A percentile compares a stretch with the other conserved stretches of the same genome.
Conservation (phyloP, 2,797 vertebrate genomes). For the Lerista edwardsae region DNA sequence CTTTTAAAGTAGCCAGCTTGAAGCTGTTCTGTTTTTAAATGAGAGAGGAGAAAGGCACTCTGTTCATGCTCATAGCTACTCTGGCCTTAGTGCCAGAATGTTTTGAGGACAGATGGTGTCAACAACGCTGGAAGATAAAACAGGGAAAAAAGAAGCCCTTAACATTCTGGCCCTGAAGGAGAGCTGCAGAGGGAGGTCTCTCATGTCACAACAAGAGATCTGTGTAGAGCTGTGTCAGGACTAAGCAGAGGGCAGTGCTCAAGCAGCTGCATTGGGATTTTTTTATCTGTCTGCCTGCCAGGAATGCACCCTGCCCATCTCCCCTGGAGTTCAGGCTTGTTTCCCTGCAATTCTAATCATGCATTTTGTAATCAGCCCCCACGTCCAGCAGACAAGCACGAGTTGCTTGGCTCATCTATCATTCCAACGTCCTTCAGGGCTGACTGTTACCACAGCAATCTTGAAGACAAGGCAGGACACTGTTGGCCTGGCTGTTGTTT, state of each 20-base stretch:
- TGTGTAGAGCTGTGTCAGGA: rapidly evolving
- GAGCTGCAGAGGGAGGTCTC: background rate
- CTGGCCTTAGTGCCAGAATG: too few species aligned
- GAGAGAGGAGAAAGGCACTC: background rate
- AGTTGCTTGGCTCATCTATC: background rate
- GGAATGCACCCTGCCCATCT: rapidly evolving
- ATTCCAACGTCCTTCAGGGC: rapidly evolving
- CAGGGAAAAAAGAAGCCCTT: background rate
- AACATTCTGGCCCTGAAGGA: background rate
- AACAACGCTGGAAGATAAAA: background rate
- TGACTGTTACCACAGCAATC: slow-evolving; percentile 18
- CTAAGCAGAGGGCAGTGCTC: background rate
- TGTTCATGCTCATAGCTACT: background rate
- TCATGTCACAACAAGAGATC: too few species aligned
- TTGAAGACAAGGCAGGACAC: background rate
- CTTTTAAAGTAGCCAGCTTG: too few species aligned
- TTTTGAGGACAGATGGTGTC: background rate
- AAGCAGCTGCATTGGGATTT: background rate
- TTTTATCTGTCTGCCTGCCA: rapidly evolving
- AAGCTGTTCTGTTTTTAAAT: background rate
- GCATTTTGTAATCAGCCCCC: background rate
- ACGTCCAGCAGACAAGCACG: rapidly evolving
- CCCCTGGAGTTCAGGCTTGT: background rate
- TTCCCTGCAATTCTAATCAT: slow-evolving; percentile 27
- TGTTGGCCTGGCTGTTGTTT: background rate